These are phyloP conservation scores for Neogale vison DNA, from an alignment of 2,113 vertebrate species.

Conservation along the genomic window DNA sequence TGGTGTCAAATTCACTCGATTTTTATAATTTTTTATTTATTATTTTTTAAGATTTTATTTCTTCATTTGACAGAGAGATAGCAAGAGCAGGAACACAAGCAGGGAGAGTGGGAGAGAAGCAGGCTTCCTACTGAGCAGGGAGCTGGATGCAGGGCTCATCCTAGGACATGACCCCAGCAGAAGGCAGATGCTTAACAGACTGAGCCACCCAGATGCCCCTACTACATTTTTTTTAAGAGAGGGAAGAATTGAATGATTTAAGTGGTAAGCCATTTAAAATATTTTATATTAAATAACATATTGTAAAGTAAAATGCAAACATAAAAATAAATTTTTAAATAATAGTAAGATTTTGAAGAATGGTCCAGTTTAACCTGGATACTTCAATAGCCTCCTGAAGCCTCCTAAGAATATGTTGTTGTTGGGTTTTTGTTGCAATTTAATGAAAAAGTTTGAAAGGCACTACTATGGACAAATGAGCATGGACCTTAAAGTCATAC, in stretches of 20 bases:
- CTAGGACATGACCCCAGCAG: no score
- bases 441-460: background rate
- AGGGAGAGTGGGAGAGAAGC: no score
- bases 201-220: no score
- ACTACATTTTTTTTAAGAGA: background rate
- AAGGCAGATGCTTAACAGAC: no score
- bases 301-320: background rate
- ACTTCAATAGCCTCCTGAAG: background rate
- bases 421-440: background rate
- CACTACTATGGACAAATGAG: background rate
- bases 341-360: background rate
- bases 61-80: no score
- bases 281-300: background rate
- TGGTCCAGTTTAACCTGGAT: background rate
- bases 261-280: background rate
- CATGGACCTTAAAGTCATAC: background rate
- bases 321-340: background rate
- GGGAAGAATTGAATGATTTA: background rate
- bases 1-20: background rate
- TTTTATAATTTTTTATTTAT: no score
- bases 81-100: no score
- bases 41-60: background rate
- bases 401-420: background rate
- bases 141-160: no score
- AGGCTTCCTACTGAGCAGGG: no score